Conservation (phyloP, 2,797 vertebrate species). For the Mionectes olivaceus region DNA sequence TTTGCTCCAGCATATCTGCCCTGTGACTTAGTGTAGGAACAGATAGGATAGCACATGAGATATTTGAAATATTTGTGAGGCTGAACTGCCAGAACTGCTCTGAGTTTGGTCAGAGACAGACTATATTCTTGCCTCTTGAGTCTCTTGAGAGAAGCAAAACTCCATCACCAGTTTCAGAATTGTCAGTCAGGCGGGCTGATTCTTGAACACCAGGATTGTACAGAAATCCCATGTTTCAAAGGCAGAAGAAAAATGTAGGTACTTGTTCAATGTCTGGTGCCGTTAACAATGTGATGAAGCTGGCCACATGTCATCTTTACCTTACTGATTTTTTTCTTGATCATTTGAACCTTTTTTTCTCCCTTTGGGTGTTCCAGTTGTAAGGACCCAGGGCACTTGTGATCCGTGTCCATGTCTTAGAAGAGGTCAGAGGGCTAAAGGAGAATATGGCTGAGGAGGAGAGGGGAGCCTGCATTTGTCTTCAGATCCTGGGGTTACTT, state of each 20-base stretch:
- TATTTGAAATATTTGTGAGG: slow-evolving; percentile 2
- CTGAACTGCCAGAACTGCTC: neutral
- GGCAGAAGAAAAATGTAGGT: rapidly evolving
- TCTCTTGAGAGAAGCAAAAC: neutral
- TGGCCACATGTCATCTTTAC: neutral
- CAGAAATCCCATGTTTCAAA: neutral
- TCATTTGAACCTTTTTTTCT: neutral
- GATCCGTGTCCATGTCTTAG: neutral
- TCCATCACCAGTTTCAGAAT: neutral
- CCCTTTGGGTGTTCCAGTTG: neutral
- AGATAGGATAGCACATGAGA: neutral
- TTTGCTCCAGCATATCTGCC: neutral
- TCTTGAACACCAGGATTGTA: neutral
- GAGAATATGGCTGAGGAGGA: neutral
- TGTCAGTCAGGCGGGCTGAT: neutral
- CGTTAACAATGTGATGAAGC: neutral
- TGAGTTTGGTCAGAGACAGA: neutral
- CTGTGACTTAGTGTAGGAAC: neutral
- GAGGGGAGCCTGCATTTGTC: neutral
- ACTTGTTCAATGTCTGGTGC: neutral
- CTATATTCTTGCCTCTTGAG: neutral
- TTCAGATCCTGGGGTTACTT: neutral
- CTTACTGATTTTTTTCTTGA: neutral
- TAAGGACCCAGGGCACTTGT: rapidly evolving
- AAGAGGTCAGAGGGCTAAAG: neutral